Evolutionary conservation across 1,140 invertebrate species (phyloP).

Genomic region (Megathymus violae): DNA sequence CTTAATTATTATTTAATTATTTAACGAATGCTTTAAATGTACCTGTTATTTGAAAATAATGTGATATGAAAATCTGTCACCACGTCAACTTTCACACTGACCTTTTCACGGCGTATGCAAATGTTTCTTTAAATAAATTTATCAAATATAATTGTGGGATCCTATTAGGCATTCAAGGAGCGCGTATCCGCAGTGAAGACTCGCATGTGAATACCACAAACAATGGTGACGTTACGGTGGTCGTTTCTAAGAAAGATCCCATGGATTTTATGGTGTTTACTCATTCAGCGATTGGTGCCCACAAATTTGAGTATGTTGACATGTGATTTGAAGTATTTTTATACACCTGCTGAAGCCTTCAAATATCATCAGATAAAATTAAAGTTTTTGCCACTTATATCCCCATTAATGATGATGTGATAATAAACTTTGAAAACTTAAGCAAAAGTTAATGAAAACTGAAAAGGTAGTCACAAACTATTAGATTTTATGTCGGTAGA

Average conservation of each 20-base stretch:
- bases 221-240: constrained; percentile 78
- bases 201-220: constrained; percentile 71
- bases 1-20: too few relatives aligned
- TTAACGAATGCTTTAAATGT: too few relatives aligned
- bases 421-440: not conserved
- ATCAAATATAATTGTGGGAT: constrained; percentile 83
- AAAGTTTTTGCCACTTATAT: not conserved
- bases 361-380: too few relatives aligned
- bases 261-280: constrained; percentile 75
- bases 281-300: constrained; percentile 62
- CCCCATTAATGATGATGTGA: not conserved
- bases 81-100: constrained; percentile 63
- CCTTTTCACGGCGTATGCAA: constrained; percentile 75
- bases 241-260: constrained; percentile 75
- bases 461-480: not conserved
- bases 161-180: constrained; percentile 73
- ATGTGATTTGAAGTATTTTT: constrained; percentile 44
- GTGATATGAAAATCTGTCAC: constrained; percentile 37
- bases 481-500: not conserved
- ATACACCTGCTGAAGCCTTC: too few relatives aligned
- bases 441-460: not conserved
- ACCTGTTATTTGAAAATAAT: too few relatives aligned
- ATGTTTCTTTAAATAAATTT: constrained; percentile 79
- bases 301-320: constrained; percentile 60
- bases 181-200: constrained; percentile 71